Evolutionary conservation across 1,140 invertebrate species (phyloP).

Genomic region (Papilio xuthus): DNA sequence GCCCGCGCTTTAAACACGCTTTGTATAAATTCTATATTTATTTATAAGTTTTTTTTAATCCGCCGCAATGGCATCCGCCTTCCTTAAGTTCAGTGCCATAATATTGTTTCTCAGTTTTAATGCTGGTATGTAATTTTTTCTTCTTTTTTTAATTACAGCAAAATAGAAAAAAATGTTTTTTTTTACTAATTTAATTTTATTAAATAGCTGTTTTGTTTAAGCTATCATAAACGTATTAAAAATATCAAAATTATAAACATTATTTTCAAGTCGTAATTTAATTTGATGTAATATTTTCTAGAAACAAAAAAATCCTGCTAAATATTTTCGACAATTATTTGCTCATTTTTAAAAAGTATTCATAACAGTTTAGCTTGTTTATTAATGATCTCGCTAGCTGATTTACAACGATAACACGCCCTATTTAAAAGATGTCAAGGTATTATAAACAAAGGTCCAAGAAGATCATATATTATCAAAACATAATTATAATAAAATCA

Average conservation of each 20-base stretch:
- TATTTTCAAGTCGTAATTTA: too few relatives aligned
- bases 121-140: slow-evolving; percentile 63
- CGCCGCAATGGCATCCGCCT: slow-evolving; percentile 66
- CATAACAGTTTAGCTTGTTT: too few relatives aligned
- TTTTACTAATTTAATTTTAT: too few relatives aligned
- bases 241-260: too few relatives aligned
- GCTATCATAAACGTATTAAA: too few relatives aligned
- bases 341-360: too few relatives aligned
- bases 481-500: slow-evolving; percentile 29
- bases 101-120: slow-evolving; percentile 65
- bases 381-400: too few relatives aligned
- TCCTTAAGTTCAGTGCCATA: slow-evolving; percentile 76
- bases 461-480: not conserved
- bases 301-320: too few relatives aligned
- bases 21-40: slow-evolving; percentile 50
- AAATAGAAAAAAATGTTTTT: not conserved
- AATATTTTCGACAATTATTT: too few relatives aligned
- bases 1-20: slow-evolving; percentile 56
- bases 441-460: not conserved
- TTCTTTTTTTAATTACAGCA: slow-evolving; percentile 33
- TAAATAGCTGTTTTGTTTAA: too few relatives aligned
- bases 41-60: slow-evolving; percentile 54
- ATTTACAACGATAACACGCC: not conserved
- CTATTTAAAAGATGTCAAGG: not conserved
- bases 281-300: too few relatives aligned